Percentiles rank a stretch among this genome's conserved stretches.
Conservation (phyloP, 2,888 invertebrate species). For the Notocelia uddmanniana region DNA sequence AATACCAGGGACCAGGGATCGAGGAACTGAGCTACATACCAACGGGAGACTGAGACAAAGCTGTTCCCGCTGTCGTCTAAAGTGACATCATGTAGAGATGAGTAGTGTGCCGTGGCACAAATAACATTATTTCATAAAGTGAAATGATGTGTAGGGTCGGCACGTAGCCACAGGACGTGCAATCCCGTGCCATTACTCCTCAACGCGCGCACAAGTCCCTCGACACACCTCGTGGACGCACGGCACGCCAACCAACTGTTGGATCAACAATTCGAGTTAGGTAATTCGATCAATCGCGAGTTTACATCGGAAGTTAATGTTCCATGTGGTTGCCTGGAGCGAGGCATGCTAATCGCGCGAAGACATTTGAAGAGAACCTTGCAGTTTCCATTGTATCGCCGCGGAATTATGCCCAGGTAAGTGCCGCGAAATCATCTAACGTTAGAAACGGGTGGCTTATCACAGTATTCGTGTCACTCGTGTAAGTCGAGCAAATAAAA, state of each 20-base stretch:
- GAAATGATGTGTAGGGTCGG: conserved; percentile 66
- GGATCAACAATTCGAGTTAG: conserved; percentile 16
- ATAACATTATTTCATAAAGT: conserved; percentile 68
- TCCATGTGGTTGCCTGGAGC: conserved; percentile 35
- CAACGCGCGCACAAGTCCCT: conserved; percentile 59
- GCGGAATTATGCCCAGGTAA: conserved; percentile 63
- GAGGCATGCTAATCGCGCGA: conserved; percentile 63
- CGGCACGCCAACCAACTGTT: conserved; percentile 49
- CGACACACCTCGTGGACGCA: conserved; percentile 55
- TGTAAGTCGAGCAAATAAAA: conserved; percentile 46
- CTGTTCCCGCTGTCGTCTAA: conserved; percentile 13
- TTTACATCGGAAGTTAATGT: conserved; percentile 15
- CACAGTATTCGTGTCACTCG: conserved; percentile 49
- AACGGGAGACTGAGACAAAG: conserved; percentile 14
- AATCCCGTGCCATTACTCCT: conserved; percentile 68
- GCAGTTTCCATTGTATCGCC: conserved; percentile 49
- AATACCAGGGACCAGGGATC: too few relatives aligned
- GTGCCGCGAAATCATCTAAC: conserved; percentile 47
- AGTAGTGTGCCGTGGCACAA: conserved; percentile 43
- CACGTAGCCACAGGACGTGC: conserved; percentile 67
- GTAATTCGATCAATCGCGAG: conserved; percentile 29
- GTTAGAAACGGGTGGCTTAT: conserved; percentile 38
- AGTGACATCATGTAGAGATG: conserved; percentile 38
- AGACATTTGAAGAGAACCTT: conserved; percentile 44
- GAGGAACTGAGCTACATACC: neutral